Evolutionary conservation across 2,113 vertebrate species (phyloP).

Genomic region (Hucho hucho): DNA sequence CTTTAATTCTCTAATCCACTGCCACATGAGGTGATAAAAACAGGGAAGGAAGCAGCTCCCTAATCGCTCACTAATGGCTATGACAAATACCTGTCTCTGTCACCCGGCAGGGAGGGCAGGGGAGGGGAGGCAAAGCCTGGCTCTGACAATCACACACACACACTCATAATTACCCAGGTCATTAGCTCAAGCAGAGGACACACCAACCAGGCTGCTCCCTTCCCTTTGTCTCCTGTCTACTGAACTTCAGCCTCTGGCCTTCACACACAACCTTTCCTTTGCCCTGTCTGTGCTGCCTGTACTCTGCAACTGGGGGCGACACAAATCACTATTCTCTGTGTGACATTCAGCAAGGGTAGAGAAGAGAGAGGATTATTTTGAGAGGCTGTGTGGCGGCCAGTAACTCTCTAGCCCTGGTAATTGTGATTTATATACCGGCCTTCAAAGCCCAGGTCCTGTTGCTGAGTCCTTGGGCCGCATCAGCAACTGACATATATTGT

Average conservation of each 20-base stretch:
- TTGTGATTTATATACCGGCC: constrained; percentile 74
- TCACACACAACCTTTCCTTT: background rate
- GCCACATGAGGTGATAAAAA: constrained; percentile 59
- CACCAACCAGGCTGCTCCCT: constrained; percentile 36
- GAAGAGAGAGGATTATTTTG: constrained; percentile 55
- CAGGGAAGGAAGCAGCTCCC: constrained; percentile 44
- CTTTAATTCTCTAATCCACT: constrained; percentile 71
- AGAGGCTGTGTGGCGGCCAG: constrained; percentile 51
- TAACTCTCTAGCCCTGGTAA: constrained; percentile 68
- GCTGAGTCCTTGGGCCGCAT: constrained; percentile 50
- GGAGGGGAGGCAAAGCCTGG: constrained; percentile 9
- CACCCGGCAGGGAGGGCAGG: constrained; percentile 20
- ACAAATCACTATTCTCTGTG: constrained; percentile 66
- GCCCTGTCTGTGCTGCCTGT: constrained; percentile 43
- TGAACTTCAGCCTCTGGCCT: constrained; percentile 42
- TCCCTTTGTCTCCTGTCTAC: constrained; percentile 34
- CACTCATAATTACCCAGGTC: constrained; percentile 57
- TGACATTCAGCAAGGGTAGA: constrained; percentile 70
- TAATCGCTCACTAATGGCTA: constrained; percentile 68
- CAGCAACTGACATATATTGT: constrained; percentile 65
- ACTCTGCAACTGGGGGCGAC: constrained; percentile 49
- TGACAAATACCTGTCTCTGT: constrained; percentile 64
- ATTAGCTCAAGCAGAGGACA: constrained; percentile 44
- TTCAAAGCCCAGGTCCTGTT: constrained; percentile 49
- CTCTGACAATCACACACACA: constrained; percentile 24